phyloP scores from a whole-genome alignment of 2,113 vertebrate genomes.

The Riparia riparia region DNA sequence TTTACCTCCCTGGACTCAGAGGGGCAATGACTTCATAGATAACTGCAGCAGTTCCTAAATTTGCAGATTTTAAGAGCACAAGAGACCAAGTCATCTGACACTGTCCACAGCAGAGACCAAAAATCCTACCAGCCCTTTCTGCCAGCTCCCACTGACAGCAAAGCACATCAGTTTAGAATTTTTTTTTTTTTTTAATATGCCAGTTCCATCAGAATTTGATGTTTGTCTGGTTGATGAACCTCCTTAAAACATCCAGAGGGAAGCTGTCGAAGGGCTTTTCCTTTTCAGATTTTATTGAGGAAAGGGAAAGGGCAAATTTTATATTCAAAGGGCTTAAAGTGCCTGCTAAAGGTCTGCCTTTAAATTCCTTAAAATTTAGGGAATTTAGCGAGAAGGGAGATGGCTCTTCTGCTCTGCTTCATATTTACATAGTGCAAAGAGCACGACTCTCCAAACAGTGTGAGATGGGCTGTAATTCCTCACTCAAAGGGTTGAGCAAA shows the following conservation, averaged over 20 bases:
- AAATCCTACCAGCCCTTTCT: not conserved
- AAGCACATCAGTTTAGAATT: not conserved
- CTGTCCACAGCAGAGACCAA: not conserved
- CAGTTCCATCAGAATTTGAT: not conserved
- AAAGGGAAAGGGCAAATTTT: constrained; percentile 22
- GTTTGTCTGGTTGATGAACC: not conserved
- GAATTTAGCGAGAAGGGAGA: not conserved
- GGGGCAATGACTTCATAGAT: not conserved
- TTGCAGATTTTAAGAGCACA: not conserved
- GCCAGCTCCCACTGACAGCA: not conserved
- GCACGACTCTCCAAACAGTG: not conserved
- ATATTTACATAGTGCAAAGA: constrained; percentile 9
- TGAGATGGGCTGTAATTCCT: constrained; percentile 24
- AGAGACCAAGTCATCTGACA: not conserved
- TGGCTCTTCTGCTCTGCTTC: not conserved
- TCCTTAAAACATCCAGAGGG: not conserved
- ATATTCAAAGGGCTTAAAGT: not conserved
- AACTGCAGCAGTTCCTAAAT: not conserved
- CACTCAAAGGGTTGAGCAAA: constrained; percentile 9
- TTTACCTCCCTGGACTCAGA: not conserved
- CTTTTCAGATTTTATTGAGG: not conserved
- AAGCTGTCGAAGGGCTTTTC: not conserved
- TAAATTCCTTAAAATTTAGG: constrained; percentile 48
- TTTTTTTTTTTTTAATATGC: not conserved
- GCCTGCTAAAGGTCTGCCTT: constrained; percentile 26